Conservation (phyloP, 1,140 invertebrate genomes). For the Brachionus plicatilis region DNA sequence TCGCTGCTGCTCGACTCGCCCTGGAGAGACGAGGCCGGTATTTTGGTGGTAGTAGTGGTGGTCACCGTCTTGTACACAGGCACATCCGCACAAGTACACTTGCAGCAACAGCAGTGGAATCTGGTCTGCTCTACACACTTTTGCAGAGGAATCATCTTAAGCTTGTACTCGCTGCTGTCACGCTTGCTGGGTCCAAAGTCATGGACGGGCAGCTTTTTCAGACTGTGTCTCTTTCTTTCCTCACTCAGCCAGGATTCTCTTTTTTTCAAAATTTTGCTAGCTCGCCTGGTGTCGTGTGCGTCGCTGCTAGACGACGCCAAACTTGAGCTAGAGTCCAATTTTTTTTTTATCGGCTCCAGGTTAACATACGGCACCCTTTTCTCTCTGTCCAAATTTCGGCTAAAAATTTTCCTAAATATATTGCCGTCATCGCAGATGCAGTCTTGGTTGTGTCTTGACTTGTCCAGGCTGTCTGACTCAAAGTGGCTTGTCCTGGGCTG, state of each 20-base stretch:
- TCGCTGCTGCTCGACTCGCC: background rate
- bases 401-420: slow-evolving; percentile 30
- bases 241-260: background rate
- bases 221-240: background rate
- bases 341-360: slow-evolving; percentile 10
- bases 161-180: background rate
- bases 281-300: background rate
- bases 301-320: background rate
- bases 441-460: background rate
- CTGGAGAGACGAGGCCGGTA: background rate
- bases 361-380: background rate
- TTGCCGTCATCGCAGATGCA: background rate
- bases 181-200: background rate
- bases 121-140: background rate
- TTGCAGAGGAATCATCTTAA: background rate
- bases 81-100: background rate
- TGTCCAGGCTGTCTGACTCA: background rate
- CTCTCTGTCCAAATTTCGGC: background rate
- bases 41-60: background rate
- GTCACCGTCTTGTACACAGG: background rate
- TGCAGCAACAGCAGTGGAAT: background rate
- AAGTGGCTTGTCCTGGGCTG: background rate
- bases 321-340: background rate
- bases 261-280: slow-evolving; percentile 2
- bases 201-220: background rate